Base-by-base conservation (phyloP, 2,113 vertebrate species). In the Nycticorax nycticorax region DNA sequence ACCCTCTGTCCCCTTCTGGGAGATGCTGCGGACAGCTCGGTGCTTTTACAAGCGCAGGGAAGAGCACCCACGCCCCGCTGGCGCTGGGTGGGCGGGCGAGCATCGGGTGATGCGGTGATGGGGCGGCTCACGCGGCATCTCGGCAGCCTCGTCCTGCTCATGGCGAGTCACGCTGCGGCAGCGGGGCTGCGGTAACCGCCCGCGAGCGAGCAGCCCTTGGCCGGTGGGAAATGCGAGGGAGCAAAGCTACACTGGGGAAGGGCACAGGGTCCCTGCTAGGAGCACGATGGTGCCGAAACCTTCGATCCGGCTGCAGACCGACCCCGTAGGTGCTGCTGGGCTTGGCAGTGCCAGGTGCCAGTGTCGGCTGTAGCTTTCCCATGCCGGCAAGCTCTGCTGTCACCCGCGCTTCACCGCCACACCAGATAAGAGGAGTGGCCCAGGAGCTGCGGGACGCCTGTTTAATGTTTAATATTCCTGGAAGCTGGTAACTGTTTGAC, bases 71-170 rank as follows among this genome's bases (percentile, higher is more conserved):
- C 94, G 48, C 83, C 85, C 67, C 26, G 14, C 67, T 6, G 68
- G 91, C 5, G 60, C 90, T 17, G 78, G 89, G 91, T 92, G 89
- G 95, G 96, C 21, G 96, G 88, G 92, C 4, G 68, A 95, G 95
- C 92, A 95, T 56, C 91, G 91, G 96, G 93, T 96, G 96, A 92
- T 57, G 94, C 56, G 78, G 85, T 71, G 96, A 85, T 28, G 92
- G 95, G 96, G 95, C 71, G 92, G 96, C 90, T 96, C 95, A 97
- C 94, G 95, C 53, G 95, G 96, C 93, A 74, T 47, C 85, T 33
- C 91, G 78, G 85, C 94, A 74, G 89, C 92, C 66, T 18, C 66
- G 84, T 26, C 93, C 95, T 3, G 92, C 93, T 92, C 89, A 22
- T 43, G 13, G 62, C 92, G 9, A 97, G 87, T 96, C 96, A 94